Percentiles rank a stretch among this genome's conserved stretches.
Evolutionary conservation across 2,797 vertebrate species (phyloP).

Genomic region (Helarctos malayanus): DNA sequence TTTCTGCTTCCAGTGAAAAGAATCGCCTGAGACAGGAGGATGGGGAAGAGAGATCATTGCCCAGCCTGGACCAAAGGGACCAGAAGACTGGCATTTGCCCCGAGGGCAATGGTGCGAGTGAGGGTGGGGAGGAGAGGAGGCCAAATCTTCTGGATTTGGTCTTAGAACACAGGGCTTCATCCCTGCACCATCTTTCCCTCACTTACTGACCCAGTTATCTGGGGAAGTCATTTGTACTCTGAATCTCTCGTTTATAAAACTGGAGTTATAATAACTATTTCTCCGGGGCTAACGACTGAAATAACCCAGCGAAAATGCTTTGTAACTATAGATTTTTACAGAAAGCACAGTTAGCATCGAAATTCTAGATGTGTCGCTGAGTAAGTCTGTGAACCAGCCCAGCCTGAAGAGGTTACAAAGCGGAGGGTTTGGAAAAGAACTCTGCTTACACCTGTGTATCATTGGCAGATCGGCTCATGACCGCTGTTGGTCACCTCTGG

Average conservation of each 20-base stretch:
- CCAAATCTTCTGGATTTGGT: not conserved
- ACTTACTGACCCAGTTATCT: not conserved
- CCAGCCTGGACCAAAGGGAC: not conserved
- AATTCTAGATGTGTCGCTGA: not conserved
- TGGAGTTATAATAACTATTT: not conserved
- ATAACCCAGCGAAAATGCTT: not conserved
- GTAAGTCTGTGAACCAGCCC: not conserved
- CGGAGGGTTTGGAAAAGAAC: not conserved
- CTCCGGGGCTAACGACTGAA: not conserved
- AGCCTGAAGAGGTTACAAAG: not conserved
- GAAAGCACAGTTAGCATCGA: not conserved
- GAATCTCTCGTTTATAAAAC: constrained; percentile 22
- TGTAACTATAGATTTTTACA: constrained; percentile 35
- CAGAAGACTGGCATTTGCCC: not conserved
- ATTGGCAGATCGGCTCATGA: not conserved
- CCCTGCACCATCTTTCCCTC: not conserved
- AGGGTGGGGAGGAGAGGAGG: not conserved
- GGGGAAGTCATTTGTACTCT: not conserved
- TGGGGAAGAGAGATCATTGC: not conserved
- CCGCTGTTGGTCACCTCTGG: not conserved
- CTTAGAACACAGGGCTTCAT: not conserved
- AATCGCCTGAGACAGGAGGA: not conserved
- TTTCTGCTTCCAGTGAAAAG: not conserved
- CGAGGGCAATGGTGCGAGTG: not conserved
- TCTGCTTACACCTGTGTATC: not conserved